Evolutionary conservation across 2,888 invertebrate genomes (phyloP), one percentile per base, ranked within the genome.

Genomic region (Heliconius cydno): DNA sequence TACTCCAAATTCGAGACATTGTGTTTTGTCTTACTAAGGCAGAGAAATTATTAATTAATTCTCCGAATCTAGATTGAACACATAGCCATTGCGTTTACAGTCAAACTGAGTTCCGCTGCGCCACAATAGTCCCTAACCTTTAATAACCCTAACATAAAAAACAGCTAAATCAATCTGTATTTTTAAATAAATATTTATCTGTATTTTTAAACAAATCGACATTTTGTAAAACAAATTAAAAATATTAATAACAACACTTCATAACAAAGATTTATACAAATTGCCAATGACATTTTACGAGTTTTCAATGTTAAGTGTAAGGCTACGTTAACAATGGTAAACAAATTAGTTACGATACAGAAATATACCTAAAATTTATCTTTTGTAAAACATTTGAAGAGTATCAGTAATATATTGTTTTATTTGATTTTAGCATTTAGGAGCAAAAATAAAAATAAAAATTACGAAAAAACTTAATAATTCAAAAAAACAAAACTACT

Each of bases 241-340:
- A n/a, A 63, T 25, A 46, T 19, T 6, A 57, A 57, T 10, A 57
- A 57, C 19, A 57, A 57, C 34, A 70, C 13, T 41, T 71, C 70
- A 7, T 12, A 19, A 30, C 41, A 30, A 71, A 41, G 41, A 77
- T 71, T 28, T 4, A 72, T 30, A 30, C 57, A 52, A 57, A 57
- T 72, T 46, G 52, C 72, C 22, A 57, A 72, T 52, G 10, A 73
- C 13, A 34, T 34, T 57, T 60, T 22, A 57, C 30, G 22, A 52
- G 73, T 34, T 73, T 52, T 46, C 25, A 70, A 70, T 70, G 41
- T 46, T 46, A 70, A 70, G 70, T 41, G 70, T 25, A 70, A 70
- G 70, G 70, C 6, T 70, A 70, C 25, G 15, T 41, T 15, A 70
- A 70, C 70, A 70, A 70, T 46, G 25, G 19, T 28, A 22, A 28